Conservation (phyloP, 1,140 invertebrate genomes). For the Calliopsis andreniformis region DNA sequence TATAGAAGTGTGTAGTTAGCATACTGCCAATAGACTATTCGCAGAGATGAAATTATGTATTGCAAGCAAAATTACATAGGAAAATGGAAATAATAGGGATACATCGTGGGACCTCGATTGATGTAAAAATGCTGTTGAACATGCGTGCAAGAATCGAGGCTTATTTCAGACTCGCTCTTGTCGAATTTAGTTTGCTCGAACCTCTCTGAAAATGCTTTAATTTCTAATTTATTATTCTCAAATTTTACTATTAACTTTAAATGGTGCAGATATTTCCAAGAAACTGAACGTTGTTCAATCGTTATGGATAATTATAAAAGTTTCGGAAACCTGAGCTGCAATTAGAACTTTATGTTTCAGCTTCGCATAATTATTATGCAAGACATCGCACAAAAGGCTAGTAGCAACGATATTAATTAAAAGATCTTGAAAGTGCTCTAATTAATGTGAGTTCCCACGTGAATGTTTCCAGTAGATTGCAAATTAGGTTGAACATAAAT, state of each 20-base stretch:
- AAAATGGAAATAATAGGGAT: too few species aligned
- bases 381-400: neutral
- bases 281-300: neutral
- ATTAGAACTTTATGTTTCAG: slow-evolving; percentile 11
- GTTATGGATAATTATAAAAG: neutral
- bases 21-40: too few species aligned
- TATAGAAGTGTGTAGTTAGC: too few species aligned
- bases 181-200: too few species aligned
- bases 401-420: slow-evolving; percentile 31
- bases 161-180: too few species aligned
- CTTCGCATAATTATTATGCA: slow-evolving; percentile 11
- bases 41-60: too few species aligned
- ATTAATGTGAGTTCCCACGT: slow-evolving; percentile 1
- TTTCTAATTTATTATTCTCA: too few species aligned
- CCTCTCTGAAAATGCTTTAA: too few species aligned
- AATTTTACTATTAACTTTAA: neutral
- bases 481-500: neutral
- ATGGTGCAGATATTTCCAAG: neutral
- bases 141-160: too few species aligned
- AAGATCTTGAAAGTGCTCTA: slow-evolving; percentile 2
- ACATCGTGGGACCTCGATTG: too few species aligned
- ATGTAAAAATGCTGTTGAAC: too few species aligned
- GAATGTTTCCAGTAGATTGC: neutral
- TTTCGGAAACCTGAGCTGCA: neutral
- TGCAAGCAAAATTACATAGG: too few species aligned